Percentiles rank a stretch among this genome's conserved stretches.
phyloP scores from a whole-genome alignment of 1,140 invertebrate species.

The Drepana arcuata region DNA sequence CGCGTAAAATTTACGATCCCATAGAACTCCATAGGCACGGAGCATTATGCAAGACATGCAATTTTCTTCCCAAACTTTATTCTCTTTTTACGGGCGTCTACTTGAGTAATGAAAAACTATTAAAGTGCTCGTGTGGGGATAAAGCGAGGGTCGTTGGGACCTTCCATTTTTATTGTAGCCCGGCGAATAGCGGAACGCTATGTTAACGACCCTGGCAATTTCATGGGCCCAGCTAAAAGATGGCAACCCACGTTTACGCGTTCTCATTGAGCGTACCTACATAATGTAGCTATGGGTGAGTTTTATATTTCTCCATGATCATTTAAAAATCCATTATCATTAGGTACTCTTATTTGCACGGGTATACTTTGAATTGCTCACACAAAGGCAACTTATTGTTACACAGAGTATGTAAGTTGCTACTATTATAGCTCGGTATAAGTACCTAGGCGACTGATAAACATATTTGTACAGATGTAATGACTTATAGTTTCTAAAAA shows the following conservation, averaged over 20 bases:
- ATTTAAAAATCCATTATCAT: too few relatives aligned
- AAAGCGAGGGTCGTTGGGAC: constrained; percentile 55
- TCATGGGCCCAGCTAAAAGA: constrained; percentile 37
- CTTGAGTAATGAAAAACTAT: constrained; percentile 71
- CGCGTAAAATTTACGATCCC: constrained; percentile 39
- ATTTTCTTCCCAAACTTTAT: constrained; percentile 64
- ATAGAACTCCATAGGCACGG: constrained; percentile 27
- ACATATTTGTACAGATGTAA: too few relatives aligned
- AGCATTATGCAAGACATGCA: constrained; percentile 64
- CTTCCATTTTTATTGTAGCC: constrained; percentile 52
- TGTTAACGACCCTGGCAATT: constrained; percentile 58
- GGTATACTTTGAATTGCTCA: too few relatives aligned
- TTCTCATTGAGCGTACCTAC: constrained; percentile 20
- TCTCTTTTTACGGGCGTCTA: constrained; percentile 59
- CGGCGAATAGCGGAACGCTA: constrained; percentile 44
- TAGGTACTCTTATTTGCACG: too few relatives aligned
- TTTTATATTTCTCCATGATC: too few relatives aligned
- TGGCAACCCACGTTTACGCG: constrained; percentile 35
- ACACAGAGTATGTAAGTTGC: too few relatives aligned
- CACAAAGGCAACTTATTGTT: too few relatives aligned
- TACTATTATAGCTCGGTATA: too few relatives aligned
- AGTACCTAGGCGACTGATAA: too few relatives aligned
- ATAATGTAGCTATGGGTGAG: too few relatives aligned
- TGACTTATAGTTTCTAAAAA: too few relatives aligned
- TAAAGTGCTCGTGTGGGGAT: constrained; percentile 57